Percentiles rank a stretch among this genome's conserved stretches.
Conservation (phyloP, 2,797 vertebrate genomes). For the Choloepus didactylus region DNA sequence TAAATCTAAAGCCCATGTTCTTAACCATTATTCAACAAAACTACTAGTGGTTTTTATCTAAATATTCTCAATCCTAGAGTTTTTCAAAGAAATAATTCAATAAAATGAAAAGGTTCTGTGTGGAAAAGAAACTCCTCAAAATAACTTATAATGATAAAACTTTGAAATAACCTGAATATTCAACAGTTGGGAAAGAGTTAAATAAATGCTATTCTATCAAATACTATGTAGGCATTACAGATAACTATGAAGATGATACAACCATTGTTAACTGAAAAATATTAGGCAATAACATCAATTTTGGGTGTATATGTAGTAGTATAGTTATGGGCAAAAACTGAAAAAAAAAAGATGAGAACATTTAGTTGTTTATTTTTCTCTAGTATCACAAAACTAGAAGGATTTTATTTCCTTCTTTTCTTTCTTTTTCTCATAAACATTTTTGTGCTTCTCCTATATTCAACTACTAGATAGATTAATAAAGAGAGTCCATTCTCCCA, state of each 20-base stretch:
- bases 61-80: too few relatives aligned
- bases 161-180: background rate
- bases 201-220: background rate
- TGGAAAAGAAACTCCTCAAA: background rate
- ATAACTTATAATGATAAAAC: background rate
- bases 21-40: accelerated
- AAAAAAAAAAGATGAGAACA: background rate
- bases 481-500: accelerated
- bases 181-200: background rate
- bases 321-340: background rate
- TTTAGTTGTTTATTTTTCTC: background rate
- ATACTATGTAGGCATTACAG: background rate
- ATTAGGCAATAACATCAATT: accelerated
- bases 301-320: background rate
- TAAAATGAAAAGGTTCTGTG: background rate
- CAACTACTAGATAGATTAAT: too few relatives aligned
- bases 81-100: background rate
- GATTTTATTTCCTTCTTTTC: background rate
- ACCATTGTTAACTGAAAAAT: background rate
- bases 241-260: background rate
- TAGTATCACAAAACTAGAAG: background rate
- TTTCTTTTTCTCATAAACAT: too few relatives aligned
- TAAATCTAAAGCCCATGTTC: background rate
- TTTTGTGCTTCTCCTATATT: accelerated
- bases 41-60: accelerated